phyloP scores from a whole-genome alignment of 2,797 vertebrate species.

The Sebastes matsubarae region DNA sequence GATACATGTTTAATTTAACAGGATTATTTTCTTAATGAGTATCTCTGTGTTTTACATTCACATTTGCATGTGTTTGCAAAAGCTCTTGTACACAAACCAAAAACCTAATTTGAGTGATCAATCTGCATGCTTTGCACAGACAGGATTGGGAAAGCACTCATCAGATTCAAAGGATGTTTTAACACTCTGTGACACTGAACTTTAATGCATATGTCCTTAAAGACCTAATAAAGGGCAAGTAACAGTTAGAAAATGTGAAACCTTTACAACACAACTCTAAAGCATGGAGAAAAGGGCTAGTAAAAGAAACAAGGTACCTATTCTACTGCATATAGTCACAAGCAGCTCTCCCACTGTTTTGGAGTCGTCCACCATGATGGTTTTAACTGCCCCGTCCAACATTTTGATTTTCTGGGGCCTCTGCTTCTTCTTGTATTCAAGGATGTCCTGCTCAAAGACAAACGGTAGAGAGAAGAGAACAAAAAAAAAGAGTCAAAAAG shows the following conservation, averaged over 20 bases:
- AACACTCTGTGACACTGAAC: neutral
- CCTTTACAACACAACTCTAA: neutral
- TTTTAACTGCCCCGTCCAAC: slow-evolving; percentile 97
- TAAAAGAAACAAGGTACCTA: slow-evolving; percentile 81
- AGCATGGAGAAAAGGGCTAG: neutral
- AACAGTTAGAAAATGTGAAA: neutral
- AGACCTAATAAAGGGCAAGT: neutral
- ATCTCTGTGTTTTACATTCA: neutral
- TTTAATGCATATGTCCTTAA: neutral
- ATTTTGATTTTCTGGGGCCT: slow-evolving; percentile 98
- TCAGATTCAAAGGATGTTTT: neutral
- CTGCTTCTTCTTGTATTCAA: slow-evolving; percentile 99
- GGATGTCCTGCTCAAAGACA: slow-evolving; percentile 86
- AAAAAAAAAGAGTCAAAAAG: neutral
- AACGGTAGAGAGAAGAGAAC: neutral
- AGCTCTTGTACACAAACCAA: neutral
- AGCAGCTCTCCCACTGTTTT: slow-evolving; percentile 98
- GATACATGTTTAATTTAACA: neutral
- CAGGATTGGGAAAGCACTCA: neutral
- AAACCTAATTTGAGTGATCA: neutral
- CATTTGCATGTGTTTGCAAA: neutral
- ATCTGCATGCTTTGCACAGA: neutral
- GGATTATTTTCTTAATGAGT: neutral
- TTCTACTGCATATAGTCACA: slow-evolving; percentile 98
- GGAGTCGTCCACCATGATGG: slow-evolving; percentile 99